phyloP scores from a whole-genome alignment of 2,888 invertebrate species.

The Apantesis nais region DNA sequence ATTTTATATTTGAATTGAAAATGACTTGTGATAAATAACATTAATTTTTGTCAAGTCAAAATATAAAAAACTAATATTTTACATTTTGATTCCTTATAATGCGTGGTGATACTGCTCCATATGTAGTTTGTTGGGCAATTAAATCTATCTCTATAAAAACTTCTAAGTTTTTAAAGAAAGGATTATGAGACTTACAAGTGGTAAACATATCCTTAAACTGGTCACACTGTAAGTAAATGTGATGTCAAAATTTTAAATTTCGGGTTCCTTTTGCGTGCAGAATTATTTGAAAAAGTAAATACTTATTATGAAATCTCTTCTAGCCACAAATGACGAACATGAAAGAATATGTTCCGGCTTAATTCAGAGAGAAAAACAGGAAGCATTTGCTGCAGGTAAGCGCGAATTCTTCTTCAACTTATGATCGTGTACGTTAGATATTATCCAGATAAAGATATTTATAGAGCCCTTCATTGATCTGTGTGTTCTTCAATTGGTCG shows the following conservation, averaged over 20 bases:
- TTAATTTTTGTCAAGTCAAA: too few species aligned
- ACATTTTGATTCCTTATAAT: too few species aligned
- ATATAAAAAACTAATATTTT: too few species aligned
- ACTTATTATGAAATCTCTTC: slow-evolving; percentile 47
- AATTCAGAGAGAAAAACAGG: slow-evolving; percentile 57
- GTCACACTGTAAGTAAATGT: not conserved
- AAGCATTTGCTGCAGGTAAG: slow-evolving; percentile 65
- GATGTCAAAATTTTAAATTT: slow-evolving; percentile 13
- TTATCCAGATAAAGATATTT: slow-evolving; percentile 31
- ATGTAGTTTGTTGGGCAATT: too few species aligned
- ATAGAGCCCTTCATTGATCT: not conserved
- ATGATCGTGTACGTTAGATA: slow-evolving; percentile 42
- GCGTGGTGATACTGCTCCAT: too few species aligned
- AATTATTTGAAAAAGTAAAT: not conserved
- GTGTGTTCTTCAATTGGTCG: slow-evolving; percentile 37
- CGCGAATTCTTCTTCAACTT: not conserved
- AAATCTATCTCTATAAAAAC: too few species aligned
- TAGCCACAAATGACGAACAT: slow-evolving; percentile 36
- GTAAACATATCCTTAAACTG: not conserved
- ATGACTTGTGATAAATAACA: too few species aligned
- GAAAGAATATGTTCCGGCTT: slow-evolving; percentile 46
- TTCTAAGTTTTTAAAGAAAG: too few species aligned
- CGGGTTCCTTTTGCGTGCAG: not conserved
- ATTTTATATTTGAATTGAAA: too few species aligned
- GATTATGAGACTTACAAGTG: too few species aligned